A percentile compares a stretch with the other conserved stretches of the same genome.
Evolutionary conservation across 1,140 invertebrate genomes (phyloP).

Genomic region (Acyrthosiphon pisum): DNA sequence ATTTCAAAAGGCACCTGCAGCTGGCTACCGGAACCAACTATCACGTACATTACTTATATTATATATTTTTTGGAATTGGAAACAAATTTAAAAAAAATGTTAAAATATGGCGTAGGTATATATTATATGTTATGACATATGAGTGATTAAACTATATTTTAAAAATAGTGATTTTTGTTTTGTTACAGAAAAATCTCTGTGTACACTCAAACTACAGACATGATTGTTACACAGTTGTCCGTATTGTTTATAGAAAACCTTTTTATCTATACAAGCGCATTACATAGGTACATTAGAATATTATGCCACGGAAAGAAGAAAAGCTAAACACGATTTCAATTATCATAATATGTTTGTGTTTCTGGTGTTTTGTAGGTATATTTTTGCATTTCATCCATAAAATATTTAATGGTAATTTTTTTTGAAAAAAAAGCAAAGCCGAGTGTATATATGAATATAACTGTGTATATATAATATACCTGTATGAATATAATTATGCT

Average conservation of each 20-base stretch:
- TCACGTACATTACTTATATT: too few relatives aligned
- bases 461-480: neutral
- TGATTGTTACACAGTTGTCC: neutral
- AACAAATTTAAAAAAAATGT: too few relatives aligned
- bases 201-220: neutral
- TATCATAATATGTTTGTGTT: neutral
- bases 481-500: neutral
- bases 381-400: slow-evolving; percentile 17
- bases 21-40: too few relatives aligned
- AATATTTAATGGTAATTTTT: neutral
- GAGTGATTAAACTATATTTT: neutral
- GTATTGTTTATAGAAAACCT: neutral
- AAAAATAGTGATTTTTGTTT: neutral
- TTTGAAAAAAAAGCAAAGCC: neutral
- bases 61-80: too few relatives aligned
- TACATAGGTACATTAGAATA: neutral
- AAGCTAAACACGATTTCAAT: neutral
- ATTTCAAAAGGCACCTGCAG: neutral
- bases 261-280: neutral
- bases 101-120: neutral
- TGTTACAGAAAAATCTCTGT: neutral
- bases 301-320: neutral
- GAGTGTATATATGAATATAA: neutral
- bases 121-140: neutral
- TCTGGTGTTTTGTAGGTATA: neutral